Evolutionary conservation across 2,888 invertebrate genomes (phyloP), one percentile per base, ranked within the genome.

Genomic region (Perdita meconis): DNA sequence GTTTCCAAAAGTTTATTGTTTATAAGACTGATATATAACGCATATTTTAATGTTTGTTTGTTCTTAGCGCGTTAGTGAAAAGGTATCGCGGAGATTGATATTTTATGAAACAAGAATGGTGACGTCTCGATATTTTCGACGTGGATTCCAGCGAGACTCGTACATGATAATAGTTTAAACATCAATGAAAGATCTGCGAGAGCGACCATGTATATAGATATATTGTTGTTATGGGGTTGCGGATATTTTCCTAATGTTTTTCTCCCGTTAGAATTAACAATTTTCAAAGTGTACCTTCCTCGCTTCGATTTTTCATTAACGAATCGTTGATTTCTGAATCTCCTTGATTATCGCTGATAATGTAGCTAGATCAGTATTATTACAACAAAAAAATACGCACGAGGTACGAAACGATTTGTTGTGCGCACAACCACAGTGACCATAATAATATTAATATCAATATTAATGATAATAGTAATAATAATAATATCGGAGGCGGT

Each of bases 211-310:
- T 44, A 44, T 10, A 10, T 44, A 19, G 40, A n/a, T n/a, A n/a
- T 42, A 44, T 42, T 16, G 40, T 63, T 38, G 44, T 55, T 73
- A 59, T 61, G 34, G n/a, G 34, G 61, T 71, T 63, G 68, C 70
- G 22, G 57, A 79, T 81, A 83, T 83, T 83, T 83, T 83, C 76
- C 83, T 83, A 81, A 79, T 70, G 73, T 81, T 79, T 72, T 72
- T 79, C 76, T 81, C 76, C 63, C 64, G 40, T 69, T 83, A 65
- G 74, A 57, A 69, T 60, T 30, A 47, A 51, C 50, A 56, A 63
- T 65, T 67, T 30, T 63, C 64, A 34, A 77, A 74, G 60, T 83
- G 76, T 77, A 78, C 69, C 34, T 79, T 83, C 69, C 60, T 50
- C 24, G 56, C 53, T 67, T 61, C 59, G 19, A 6, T 60, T 56